phyloP scores from a whole-genome alignment of 2,888 invertebrate species.

The Erannis defoliaria region DNA sequence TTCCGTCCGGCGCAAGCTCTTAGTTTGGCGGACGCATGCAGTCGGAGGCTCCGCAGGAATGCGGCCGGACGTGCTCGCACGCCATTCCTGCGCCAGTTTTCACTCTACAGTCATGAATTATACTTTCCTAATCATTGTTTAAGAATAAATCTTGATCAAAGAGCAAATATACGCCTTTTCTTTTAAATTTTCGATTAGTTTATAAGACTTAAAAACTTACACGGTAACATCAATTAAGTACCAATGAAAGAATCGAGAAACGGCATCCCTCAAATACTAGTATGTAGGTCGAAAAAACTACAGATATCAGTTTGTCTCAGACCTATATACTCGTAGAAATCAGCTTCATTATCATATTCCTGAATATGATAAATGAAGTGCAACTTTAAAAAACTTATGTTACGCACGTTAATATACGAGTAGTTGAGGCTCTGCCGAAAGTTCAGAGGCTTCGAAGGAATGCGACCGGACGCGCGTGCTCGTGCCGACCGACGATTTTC shows the following conservation, averaged over 20 bases:
- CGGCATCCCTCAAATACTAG: background rate
- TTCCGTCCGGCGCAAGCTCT: background rate
- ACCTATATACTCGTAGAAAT: too few relatives aligned
- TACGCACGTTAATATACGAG: conserved; percentile 6
- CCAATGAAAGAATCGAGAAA: too few relatives aligned
- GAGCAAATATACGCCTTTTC: background rate
- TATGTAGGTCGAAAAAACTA: background rate
- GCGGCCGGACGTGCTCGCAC: conserved; percentile 67
- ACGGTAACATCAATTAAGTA: too few relatives aligned
- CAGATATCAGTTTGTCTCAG: too few relatives aligned
- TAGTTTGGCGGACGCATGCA: conserved; percentile 54
- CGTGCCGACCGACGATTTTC: conserved; percentile 20
- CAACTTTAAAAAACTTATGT: conserved; percentile 3
- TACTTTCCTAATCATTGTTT: conserved; percentile 16
- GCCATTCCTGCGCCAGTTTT: conserved; percentile 42
- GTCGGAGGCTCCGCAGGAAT: conserved; percentile 81
- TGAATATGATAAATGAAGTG: too few relatives aligned
- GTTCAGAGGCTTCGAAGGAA: conserved; percentile 79
- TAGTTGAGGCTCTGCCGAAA: conserved; percentile 13
- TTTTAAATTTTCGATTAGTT: too few relatives aligned
- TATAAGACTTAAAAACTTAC: background rate
- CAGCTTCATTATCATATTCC: too few relatives aligned
- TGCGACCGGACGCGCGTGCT: conserved; percentile 60
- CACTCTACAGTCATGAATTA: conserved; percentile 9
- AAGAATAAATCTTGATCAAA: background rate